Conservation (phyloP, 2,797 vertebrate genomes). For the Oreortyx pictus region DNA sequence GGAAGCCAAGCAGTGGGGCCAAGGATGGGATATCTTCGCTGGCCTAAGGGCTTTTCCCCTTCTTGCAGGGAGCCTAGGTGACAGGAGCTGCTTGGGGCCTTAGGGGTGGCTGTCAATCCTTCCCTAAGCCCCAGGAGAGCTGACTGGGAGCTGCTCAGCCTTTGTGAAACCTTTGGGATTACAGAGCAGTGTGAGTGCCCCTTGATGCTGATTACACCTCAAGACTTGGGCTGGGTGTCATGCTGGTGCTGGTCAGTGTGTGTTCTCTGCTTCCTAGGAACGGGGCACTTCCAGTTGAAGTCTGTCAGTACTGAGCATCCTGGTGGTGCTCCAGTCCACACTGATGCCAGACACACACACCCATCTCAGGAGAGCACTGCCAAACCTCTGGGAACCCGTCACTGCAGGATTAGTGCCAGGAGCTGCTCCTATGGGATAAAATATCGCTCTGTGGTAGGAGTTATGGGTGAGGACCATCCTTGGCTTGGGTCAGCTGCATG, state of each 20-base stretch:
- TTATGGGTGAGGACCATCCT: too few species aligned
- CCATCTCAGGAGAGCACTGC: too few species aligned
- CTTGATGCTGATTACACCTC: not conserved
- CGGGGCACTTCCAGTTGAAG: not conserved
- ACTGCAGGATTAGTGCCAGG: too few species aligned
- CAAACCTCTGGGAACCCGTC: too few species aligned
- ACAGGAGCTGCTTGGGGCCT: not conserved
- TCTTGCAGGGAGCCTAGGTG: not conserved
- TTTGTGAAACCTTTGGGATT: conserved; percentile 54
- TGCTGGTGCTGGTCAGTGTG: rapidly evolving
- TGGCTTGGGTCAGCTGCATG: too few species aligned
- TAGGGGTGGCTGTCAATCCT: not conserved
- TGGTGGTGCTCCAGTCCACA: too few species aligned
- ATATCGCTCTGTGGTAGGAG: too few species aligned
- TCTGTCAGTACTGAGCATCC: not conserved
- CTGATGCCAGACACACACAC: too few species aligned
- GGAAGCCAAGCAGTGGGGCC: not conserved
- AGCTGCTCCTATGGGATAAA: too few species aligned
- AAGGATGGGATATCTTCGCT: not conserved
- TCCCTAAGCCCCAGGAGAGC: not conserved
- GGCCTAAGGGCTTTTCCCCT: not conserved
- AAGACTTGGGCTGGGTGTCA: conserved; percentile 1
- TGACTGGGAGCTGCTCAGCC: conserved; percentile 29
- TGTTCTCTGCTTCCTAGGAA: not conserved
- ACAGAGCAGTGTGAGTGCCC: not conserved